Evolutionary conservation across 2,113 vertebrate genomes (phyloP), one percentile per base, ranked within the genome.

Genomic region (Centropristis striata): DNA sequence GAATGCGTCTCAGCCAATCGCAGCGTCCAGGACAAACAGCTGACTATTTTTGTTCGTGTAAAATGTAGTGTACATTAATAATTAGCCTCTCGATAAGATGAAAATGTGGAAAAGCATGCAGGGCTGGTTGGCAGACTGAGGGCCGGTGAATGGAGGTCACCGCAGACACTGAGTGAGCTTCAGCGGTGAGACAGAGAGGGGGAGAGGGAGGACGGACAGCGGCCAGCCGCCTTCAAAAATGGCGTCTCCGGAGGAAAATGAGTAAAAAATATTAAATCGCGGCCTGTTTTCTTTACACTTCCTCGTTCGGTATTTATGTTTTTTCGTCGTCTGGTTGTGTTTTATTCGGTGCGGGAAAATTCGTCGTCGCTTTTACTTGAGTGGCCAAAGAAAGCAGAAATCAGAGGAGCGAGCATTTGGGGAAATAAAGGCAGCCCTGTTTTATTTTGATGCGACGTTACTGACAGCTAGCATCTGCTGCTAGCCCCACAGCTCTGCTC

Each of bases 201-300:
- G 64, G 88, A 84, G 85, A 89, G 88, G 83, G 92, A 92, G 87
- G 84, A 89, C 90, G 87, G 87, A 88, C 90, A 92, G 92, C 90
- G 86, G 90, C 83, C 80, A 93, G 92, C 88, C 93, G 93, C 95
- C 93, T 94, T 95, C 93, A 95, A 96, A 96, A 86, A 96, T 96
- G 95, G 95, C 95, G 95, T 95, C 95, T 93, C 89, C 90, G 85
- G 88, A 90, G 91, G 93, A 95, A 95, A 95, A 95, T 94, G 89
- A 90, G 90, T 93, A 92, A 94, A 94, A 92, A 92, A 92, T 92
- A 93, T 90, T 89, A 88, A 93, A 91, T 78, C 86, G 83, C 91
- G 93, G 94, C 94, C 92, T 92, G 67, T 65, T 87, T 86, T 86
- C 75, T 86, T 58, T 28, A 67, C 70, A 63, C 81, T 84, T 82